Evolutionary conservation across 2,113 vertebrate genomes (phyloP).

Genomic region (Crotophaga sulcirostris): DNA sequence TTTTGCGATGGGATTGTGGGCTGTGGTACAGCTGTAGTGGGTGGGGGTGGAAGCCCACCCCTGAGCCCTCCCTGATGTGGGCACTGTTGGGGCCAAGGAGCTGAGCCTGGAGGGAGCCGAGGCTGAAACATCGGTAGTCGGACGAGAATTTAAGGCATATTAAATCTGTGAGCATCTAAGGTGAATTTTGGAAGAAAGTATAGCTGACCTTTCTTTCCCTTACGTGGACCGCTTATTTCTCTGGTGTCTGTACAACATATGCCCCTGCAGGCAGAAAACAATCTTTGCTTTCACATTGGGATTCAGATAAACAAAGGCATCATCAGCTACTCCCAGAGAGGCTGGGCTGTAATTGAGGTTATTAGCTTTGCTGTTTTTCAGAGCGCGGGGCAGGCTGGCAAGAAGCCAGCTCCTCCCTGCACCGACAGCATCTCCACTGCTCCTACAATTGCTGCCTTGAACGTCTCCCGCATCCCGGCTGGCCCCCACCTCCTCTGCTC

Average conservation of each 20-base stretch:
- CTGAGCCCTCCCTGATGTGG: too few relatives aligned
- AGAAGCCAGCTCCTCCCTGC: neutral
- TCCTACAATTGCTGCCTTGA: neutral
- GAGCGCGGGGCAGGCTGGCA: constrained; percentile 2
- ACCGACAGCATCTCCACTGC: neutral
- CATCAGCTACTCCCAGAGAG: constrained; percentile 13
- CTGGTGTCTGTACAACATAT: neutral
- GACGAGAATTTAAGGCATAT: neutral
- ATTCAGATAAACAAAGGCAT: constrained; percentile 53
- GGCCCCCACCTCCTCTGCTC: neutral
- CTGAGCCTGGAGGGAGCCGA: too few relatives aligned
- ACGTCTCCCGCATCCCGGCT: neutral
- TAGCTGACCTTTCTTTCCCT: neutral
- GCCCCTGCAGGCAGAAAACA: constrained; percentile 19
- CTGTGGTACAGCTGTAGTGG: rapidly evolving
- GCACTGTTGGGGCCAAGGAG: too few relatives aligned
- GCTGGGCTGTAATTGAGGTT: constrained; percentile 64
- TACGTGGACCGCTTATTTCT: neutral
- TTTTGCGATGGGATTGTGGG: rapidly evolving
- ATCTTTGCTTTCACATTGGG: constrained; percentile 21
- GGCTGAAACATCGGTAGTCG: too few relatives aligned
- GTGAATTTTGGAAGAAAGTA: neutral
- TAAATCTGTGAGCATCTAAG: neutral
- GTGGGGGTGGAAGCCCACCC: neutral
- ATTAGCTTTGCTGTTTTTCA: constrained; percentile 50